Base-by-base conservation (phyloP, 1,140 invertebrate species). In the Brachionus calyciflorus region DNA sequence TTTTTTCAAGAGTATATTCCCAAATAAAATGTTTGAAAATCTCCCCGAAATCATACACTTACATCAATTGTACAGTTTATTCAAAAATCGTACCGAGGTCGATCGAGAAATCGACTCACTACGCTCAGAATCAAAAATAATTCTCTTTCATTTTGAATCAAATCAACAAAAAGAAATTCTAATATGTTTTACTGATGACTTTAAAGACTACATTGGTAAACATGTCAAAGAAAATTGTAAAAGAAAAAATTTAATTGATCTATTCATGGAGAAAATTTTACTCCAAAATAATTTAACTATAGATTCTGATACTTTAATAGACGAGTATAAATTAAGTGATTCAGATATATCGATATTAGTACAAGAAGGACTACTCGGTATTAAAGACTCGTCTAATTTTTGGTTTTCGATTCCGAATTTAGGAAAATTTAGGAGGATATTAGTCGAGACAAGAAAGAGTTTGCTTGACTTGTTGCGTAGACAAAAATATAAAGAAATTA, bases 381-480 rank as follows among this genome's bases (percentile, higher is more conserved):
- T 49, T 4, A 73, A 73, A 55, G 48, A 73, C 26, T 30, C 69
- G 10, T 55, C 46, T 12, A 17, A n/a, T 24, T 73, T 73, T 73
- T 73, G 69, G 69, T 73, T 73, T 19, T 73, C 69, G 4, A 33
- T 73, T 28, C 69, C 69, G 2, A 73, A 73, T 73, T 17, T 73
- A 19, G 69, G 46, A 17, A 51, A 49, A 40, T 73, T 73, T 41
- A 73, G 46, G 9, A 26, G 51, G 7, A 49, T 51, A 19, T 41
- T 73, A 33, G 21, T 33, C 1, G 3, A 1, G 14, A 55, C 69
- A 21, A 17, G 69, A 21, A 49, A 55, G 40, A 51, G 46, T 24
- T 17, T 73, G 7, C 14, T 73, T 4, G 69, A 73, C 19, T 24
- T 73, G 3, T 41, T 73, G n/a, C 14, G 21, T 3, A 48, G 51